Evolutionary conservation across 1,140 invertebrate genomes (phyloP), one percentile per base, ranked within the genome.

Genomic region (Lepidurus couesii): DNA sequence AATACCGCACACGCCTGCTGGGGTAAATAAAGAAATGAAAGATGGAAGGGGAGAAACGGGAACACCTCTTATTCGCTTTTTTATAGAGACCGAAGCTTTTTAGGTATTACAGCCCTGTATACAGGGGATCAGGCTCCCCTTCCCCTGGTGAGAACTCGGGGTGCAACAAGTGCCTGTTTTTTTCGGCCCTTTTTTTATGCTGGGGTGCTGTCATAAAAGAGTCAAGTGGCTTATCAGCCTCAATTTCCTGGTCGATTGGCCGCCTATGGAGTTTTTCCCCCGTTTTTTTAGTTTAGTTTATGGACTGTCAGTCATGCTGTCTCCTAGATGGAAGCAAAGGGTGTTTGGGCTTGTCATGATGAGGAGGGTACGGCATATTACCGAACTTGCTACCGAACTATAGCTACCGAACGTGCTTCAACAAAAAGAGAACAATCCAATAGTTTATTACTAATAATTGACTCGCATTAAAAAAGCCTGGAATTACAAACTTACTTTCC

Each of bases 191-290:
- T 65, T 65, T 53, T 65, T 65, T 65, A 13, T 13, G 13, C 53
- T 13, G 21, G 53, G 53, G 53, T 65, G 53, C 3, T 11, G 53
- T 21, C 53, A 65, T 65, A 65, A 65, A 65, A 65, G 53, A 65
- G 53, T 65, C 53, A 65, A 65, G 53, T 65, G 53, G 53, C 53
- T 65, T 65, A 65, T 65, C 53, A 65, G 53, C 53, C 53, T 65
- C 53, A 65, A 65, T 65, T 65, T 65, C 53, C 53, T 65, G 53
- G 53, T 65, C 53, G 21, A 65, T 65, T 65, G 53, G 53, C 13
- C 9, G 53, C 53, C 53, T 4, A 65, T 65, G 53, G 53, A 65
- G 47, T 13, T 13, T n/a, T 65, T 1, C 53, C 53, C 53, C 53
- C 0, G 0, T 65, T 65, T 65, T 65, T 65, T 34, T 34, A 34